Conservation (phyloP, 1,140 invertebrate species). For the Zeugodacus cucurbitae region DNA sequence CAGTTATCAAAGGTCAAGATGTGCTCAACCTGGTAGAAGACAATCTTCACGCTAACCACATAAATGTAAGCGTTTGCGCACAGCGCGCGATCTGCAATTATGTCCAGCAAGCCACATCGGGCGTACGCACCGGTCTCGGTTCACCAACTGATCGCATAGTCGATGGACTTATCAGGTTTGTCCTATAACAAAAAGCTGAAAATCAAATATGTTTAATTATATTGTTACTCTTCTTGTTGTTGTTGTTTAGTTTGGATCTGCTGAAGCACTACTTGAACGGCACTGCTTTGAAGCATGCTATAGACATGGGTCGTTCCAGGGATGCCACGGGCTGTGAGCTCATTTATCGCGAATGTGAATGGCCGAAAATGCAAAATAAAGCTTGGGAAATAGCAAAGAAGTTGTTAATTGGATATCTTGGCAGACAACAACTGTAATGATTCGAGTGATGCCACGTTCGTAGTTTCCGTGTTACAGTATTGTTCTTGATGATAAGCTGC, state of each 20-base stretch:
- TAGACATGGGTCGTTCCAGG: constrained; percentile 3
- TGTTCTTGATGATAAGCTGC: no score
- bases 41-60: constrained; percentile 54
- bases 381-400: not conserved
- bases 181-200: not conserved
- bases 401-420: not conserved
- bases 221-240: not conserved
- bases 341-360: constrained; percentile 15
- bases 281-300: constrained; percentile 38
- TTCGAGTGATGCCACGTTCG: not conserved
- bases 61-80: constrained; percentile 53
- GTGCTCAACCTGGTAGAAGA: constrained; percentile 48
- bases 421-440: not conserved
- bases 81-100: constrained; percentile 57
- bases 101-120: constrained; percentile 43
- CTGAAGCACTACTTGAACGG: constrained; percentile 29
- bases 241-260: constrained; percentile 16
- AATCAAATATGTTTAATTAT: not conserved
- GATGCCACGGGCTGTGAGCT: not conserved
- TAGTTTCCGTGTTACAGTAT: no score
- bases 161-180: constrained; percentile 51
- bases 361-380: not conserved
- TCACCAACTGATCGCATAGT: constrained; percentile 45
- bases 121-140: not conserved
- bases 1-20: not conserved